Evolutionary conservation across 2,113 vertebrate species (phyloP).

Genomic region (Prunella fulvescens): DNA sequence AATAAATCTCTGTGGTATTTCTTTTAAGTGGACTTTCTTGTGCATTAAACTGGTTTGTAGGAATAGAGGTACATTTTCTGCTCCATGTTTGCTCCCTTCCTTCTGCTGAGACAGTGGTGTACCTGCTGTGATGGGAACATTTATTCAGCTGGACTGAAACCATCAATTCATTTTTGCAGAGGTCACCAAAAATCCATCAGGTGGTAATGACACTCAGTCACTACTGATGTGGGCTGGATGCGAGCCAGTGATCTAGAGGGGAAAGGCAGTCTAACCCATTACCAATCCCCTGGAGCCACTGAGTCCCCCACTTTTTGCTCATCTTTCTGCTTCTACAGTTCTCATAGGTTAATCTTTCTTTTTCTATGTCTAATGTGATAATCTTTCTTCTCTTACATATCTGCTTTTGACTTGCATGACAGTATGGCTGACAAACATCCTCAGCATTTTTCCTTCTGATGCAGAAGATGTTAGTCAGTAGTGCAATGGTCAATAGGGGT

Average conservation of each 20-base stretch:
- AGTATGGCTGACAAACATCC: slow-evolving; percentile 50
- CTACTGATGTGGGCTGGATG: slow-evolving; percentile 50
- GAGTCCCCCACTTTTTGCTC: slow-evolving; percentile 36
- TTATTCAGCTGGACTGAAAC: slow-evolving; percentile 40
- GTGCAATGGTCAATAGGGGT: not conserved
- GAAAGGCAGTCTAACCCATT: slow-evolving; percentile 32
- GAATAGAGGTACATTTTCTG: not conserved
- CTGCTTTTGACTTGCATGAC: slow-evolving; percentile 52
- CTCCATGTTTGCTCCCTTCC: not conserved
- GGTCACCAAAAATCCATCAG: slow-evolving; percentile 59
- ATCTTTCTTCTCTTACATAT: slow-evolving; percentile 62
- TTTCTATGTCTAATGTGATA: slow-evolving; percentile 46
- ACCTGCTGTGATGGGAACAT: slow-evolving; percentile 19
- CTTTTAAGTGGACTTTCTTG: not conserved
- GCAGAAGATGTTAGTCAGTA: slow-evolving; percentile 22
- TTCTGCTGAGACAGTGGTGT: not conserved
- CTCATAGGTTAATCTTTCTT: slow-evolving; percentile 60
- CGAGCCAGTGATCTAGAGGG: slow-evolving; percentile 56
- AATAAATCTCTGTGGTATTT: not conserved
- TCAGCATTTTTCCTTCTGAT: slow-evolving; percentile 23
- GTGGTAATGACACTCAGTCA: slow-evolving; percentile 53
- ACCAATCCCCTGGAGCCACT: slow-evolving; percentile 38
- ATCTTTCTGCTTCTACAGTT: slow-evolving; percentile 54
- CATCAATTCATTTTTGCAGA: slow-evolving; percentile 50
- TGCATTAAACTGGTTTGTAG: not conserved